phyloP scores from a whole-genome alignment of 2,113 vertebrate genomes.

The Ancistrus triradiatus region DNA sequence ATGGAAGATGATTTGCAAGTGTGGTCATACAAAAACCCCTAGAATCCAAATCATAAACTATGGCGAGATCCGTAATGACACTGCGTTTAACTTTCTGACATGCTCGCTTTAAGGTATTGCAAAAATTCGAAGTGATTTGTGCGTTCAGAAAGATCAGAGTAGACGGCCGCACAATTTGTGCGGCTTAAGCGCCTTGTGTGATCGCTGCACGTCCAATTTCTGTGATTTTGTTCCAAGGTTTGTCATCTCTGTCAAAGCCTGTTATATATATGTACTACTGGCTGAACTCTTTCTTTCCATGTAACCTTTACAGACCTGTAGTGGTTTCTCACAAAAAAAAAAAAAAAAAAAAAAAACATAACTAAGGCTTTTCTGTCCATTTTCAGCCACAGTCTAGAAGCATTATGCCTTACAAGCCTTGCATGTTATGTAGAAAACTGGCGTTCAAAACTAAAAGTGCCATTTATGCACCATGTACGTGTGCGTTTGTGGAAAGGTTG shows the following conservation, averaged over 20 bases:
- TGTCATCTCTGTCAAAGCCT: conserved; percentile 52
- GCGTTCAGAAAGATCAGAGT: neutral
- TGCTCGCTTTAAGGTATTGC: neutral
- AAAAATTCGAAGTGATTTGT: neutral
- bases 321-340: no score
- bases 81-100: neutral
- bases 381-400: no score
- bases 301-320: neutral
- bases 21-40: no score
- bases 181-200: conserved; percentile 28
- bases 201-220: conserved; percentile 48
- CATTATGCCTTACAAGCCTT: no score
- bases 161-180: conserved; percentile 34
- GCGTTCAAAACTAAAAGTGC: no score
- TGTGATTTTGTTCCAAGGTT: conserved; percentile 56
- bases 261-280: conserved; percentile 30
- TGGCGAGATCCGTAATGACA: neutral
- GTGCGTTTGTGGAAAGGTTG: no score
- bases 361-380: no score
- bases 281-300: conserved; percentile 1
- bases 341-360: no score
- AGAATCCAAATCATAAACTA: neutral
- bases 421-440: no score
- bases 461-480: no score
- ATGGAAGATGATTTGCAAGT: no score